A percentile compares a stretch with the other conserved stretches of the same genome.
Evolutionary conservation across 2,113 vertebrate species (phyloP).

Genomic region (Labeo rohita): DNA sequence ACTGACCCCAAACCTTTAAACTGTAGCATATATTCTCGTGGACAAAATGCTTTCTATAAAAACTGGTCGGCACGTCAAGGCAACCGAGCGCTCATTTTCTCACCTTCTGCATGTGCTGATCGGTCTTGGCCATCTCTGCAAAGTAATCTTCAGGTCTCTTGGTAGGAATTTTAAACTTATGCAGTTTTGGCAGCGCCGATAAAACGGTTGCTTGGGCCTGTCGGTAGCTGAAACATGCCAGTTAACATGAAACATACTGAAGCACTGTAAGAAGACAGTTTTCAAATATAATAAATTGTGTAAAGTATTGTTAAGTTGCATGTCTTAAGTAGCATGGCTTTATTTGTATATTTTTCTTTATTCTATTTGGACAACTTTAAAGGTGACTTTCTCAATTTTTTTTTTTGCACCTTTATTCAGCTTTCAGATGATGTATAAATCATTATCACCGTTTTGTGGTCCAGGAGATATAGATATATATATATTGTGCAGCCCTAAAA

Average conservation of each 20-base stretch:
- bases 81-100: neutral
- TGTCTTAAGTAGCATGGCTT: too few relatives aligned
- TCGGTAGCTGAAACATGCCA: slow-evolving; percentile 79
- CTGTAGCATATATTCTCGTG: neutral
- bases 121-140: slow-evolving; percentile 97
- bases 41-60: neutral
- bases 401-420: too few relatives aligned
- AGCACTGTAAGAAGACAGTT: neutral
- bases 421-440: too few relatives aligned
- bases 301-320: neutral
- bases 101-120: slow-evolving; percentile 99
- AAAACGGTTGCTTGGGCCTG: slow-evolving; percentile 93
- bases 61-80: neutral
- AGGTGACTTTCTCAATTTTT: too few relatives aligned
- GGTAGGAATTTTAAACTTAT: slow-evolving; percentile 80
- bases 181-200: slow-evolving; percentile 83
- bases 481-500: too few relatives aligned
- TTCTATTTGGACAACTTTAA: too few relatives aligned
- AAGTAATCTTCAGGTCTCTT: slow-evolving; percentile 95
- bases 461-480: too few relatives aligned
- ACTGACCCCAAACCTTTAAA: neutral
- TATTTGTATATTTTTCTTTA: too few relatives aligned
- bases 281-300: neutral
- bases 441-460: too few relatives aligned
- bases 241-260: neutral